Evolutionary conservation across 2,113 vertebrate genomes (phyloP).

Genomic region (Ailurus styani): DNA sequence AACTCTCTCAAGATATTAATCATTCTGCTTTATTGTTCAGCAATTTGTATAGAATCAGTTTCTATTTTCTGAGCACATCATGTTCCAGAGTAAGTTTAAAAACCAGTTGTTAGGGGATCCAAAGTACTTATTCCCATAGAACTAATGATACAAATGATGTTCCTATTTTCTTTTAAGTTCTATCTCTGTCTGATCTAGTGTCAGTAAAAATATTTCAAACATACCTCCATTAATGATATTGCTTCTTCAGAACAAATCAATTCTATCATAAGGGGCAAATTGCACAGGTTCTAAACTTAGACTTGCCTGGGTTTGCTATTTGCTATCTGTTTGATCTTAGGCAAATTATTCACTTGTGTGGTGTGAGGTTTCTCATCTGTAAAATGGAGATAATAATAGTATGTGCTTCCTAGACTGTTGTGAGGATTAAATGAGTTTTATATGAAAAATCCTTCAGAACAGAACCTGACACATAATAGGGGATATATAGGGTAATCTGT

Average conservation of each 20-base stretch:
- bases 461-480: not conserved
- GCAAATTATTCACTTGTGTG: not conserved
- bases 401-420: not conserved
- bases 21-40: conserved; percentile 12
- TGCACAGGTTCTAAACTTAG: not conserved
- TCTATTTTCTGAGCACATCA: conserved; percentile 20
- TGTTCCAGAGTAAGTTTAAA: conserved; percentile 24
- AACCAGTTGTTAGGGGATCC: not conserved
- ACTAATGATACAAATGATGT: not conserved
- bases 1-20: not conserved
- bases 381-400: not conserved
- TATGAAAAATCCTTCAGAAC: not conserved
- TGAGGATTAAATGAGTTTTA: not conserved
- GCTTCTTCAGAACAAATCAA: not conserved
- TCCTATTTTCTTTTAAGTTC: conserved; percentile 39
- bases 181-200: not conserved
- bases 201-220: not conserved
- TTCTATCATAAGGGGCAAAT: not conserved
- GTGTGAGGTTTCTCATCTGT: not conserved
- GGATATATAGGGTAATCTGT: not conserved
- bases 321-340: not conserved
- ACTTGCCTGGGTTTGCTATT: not conserved
- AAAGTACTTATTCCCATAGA: not conserved
- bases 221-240: not conserved
- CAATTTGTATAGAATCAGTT: not conserved